Base-by-base conservation (phyloP, 1,140 invertebrate genomes). In the Drosophila pseudoobscura region DNA sequence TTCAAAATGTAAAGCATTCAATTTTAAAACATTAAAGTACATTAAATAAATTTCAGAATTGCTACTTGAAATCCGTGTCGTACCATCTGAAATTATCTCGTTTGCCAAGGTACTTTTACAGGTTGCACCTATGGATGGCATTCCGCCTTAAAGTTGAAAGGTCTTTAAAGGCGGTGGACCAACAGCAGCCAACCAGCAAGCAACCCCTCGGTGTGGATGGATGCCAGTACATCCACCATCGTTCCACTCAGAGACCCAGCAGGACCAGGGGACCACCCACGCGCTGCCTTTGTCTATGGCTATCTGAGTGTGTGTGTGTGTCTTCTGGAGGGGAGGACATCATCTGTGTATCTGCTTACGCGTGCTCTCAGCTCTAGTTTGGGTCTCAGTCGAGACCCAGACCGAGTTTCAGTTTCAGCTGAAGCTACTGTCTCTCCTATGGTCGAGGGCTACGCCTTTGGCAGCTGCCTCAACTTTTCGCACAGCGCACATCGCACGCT, bases 381-480 rank as follows among this genome's bases (percentile, higher is more conserved):
- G 66, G 66, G 68, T 52, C 70, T 54, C 47, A 52, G 58, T 55
- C 44, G 49, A 72, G 46, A 3, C 46, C 29, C 45, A 39, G 49
- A 22, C 50, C 57, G 53, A 43, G 61, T 50, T 44, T 65, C 58
- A 31, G 64, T 60, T 53, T 55, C 58, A 57, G 63, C 50, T 8
- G 50, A 50, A 66, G 69, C 59, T 61, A 43, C 39, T 68, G 80
- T 70, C 64, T 84, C 76, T 13, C 35, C 3, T 5, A 39, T 80
- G 72, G 61, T 53, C 73, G 55, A 75, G 68, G 73, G 77, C 80
- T 85, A 85, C 82, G 82, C 82, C 82, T 85, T 85, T 85, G 78
- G 82, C 82, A 85, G 82, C 82, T 85, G 82, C 82, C 82, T 88
- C 82, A 88, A 88, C 82, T 88, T 85, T 85, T 76, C 64, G 62